Base-by-base conservation (phyloP, 1,140 invertebrate species). In the Homarus americanus region DNA sequence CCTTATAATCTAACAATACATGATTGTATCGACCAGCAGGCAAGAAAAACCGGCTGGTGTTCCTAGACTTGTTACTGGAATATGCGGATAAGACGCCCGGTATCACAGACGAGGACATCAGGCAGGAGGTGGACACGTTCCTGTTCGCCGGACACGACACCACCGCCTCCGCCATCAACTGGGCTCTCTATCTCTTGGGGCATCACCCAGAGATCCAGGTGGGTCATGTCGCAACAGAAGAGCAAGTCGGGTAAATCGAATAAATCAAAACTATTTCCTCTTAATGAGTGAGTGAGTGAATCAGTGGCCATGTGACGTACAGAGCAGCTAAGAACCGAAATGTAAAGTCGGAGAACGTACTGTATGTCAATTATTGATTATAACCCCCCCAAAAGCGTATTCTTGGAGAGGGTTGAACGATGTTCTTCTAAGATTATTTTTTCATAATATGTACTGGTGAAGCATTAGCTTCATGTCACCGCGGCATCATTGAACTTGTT, bases 61-160 rank as follows among this genome's bases (percentile, higher is more conserved):
- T 99, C 95, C 95, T 99, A 87, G 98, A 99, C 94, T 95, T 99
- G 75, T 94, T 99, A 93, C 96, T 99, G 36, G 97, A 98, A 94
- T 96, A 97, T 76, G 96, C 97, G 97, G 98, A 38, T 98, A 99
- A 94, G 98, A 99, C 93, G 98, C 96, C 96, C 2, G 94, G 96
- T 0, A 96, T 99, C 75, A 97, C 96, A 53, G 97, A 98, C 88
- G 96, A 97, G 75, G 98, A 99, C 95, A 98, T 99, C 90, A 97
- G 97, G 93, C 97, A 98, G 94, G 97, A 98, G 96, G 97, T 98
- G 0, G 97, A 98, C 93, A 98, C 98, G 0, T 98, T 98, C 93
- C 98, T 98, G 97, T 98, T 99, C 94, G 98, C 98, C 96, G 63
- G 63, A 1, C 63, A 69, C 63, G 63, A 69, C n/a, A 69, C 98